Conservation (phyloP, 2,797 vertebrate species). For the Crypturellus tataupa region DNA sequence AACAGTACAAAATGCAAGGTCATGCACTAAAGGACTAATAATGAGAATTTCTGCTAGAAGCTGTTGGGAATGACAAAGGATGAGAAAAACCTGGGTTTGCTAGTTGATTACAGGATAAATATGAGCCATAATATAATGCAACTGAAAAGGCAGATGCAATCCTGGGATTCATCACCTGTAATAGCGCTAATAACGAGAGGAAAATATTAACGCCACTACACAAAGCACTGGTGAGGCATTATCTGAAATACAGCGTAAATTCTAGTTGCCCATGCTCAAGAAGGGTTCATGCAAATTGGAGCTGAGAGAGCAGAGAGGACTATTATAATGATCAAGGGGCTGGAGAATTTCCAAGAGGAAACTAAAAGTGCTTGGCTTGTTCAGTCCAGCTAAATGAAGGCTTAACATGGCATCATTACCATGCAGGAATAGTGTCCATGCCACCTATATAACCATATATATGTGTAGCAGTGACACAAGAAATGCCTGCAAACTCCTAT, state of each 20-base stretch:
- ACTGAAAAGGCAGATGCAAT: constrained; percentile 73
- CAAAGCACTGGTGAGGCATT: constrained; percentile 55
- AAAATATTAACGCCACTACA: constrained; percentile 71
- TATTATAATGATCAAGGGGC: constrained; percentile 36
- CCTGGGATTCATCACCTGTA: constrained; percentile 68
- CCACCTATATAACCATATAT: not conserved
- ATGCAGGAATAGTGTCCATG: not conserved
- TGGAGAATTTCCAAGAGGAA: constrained; percentile 8
- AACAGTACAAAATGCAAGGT: constrained; percentile 77
- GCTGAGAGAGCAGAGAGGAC: constrained; percentile 50
- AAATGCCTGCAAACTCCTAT: not conserved
- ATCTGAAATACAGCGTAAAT: constrained; percentile 26
- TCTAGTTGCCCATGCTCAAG: constrained; percentile 58
- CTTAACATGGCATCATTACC: constrained; percentile 2
- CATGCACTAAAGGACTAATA: constrained; percentile 74
- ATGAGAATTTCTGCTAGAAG: constrained; percentile 76
- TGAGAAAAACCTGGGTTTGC: constrained; percentile 66
- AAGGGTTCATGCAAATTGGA: constrained; percentile 66
- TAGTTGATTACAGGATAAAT: constrained; percentile 77
- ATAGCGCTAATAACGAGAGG: constrained; percentile 63
- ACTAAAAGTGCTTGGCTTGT: not conserved
- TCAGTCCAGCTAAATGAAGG: not conserved
- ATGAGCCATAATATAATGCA: constrained; percentile 70
- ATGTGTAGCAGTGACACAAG: not conserved
- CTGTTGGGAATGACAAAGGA: constrained; percentile 73